Base-by-base conservation (phyloP, 2,113 vertebrate species). In the Notothenia coriiceps region DNA sequence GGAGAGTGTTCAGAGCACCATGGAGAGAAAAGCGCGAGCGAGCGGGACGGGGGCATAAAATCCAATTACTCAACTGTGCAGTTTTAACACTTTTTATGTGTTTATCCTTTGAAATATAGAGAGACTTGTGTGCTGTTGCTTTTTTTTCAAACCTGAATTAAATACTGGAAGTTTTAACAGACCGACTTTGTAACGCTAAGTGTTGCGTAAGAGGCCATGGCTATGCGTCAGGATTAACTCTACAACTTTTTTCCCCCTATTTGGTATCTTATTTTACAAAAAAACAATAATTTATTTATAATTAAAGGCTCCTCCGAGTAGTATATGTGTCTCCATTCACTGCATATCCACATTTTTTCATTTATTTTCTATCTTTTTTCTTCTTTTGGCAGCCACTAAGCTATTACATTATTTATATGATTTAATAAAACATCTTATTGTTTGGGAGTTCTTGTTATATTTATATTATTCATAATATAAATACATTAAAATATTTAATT, bases 11-110 rank as follows among this genome's bases (percentile, higher is more conserved):
- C 59, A 70, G 80, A 90, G 88, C 91, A 91, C 90, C 89, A 86
- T 90, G 85, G 88, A 94, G 92, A 93, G 94, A 94, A 90, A 94
- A 74, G 91, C 93, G 92, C 88, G 64, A 91, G 85, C 81, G 89
- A 93, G 84, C 75, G 69, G 87, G 84, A 90, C 88, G 67, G 91
- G 93, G 91, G 92, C 92, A 95, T 91, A 89, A 94, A 95, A 96
- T 95, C 94, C 94, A 90, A 95, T 95, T 95, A 95, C 86, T 93
- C 89, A 65, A 94, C 86, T 92, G 91, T 93, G 92, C 84, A 86
- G 79, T 92, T 93, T 91, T 83, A 90, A 90, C 86, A 92, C 84
- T 86, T 94, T 92, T 91, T 86, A 91, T 90, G 87, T 83, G 87
- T 89, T 88, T 89, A 60, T 77, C 78, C 79, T 92, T 92, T 94